These are phyloP conservation scores for Oryzias woworae DNA, from an alignment of 2,113 vertebrate species.

Conservation along the genomic window DNA sequence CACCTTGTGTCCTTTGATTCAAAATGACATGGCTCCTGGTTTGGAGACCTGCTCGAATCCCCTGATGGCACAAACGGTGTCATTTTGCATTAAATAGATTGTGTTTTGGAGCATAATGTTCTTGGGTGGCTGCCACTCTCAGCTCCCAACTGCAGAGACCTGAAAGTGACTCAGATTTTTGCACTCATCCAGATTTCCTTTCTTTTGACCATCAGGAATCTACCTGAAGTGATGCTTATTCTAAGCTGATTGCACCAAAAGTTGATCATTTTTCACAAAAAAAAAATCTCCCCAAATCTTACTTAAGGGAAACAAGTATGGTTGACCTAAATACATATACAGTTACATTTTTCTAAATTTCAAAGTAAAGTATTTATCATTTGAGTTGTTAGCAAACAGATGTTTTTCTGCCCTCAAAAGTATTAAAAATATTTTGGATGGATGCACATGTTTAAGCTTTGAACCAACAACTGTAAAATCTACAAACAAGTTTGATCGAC, in stretches of 20 bases:
- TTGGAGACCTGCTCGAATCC: conserved; percentile 54
- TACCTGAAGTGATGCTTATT: background rate
- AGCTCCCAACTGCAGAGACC: conserved; percentile 1
- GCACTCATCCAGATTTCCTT: background rate
- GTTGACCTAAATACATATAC: background rate
- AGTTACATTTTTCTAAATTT: background rate
- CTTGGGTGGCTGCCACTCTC: conserved; percentile 40
- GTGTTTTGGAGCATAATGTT: conserved; percentile 70
- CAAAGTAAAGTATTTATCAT: no score
- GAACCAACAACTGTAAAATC: no score
- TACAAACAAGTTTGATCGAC: no score
- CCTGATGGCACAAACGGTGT: conserved; percentile 57
- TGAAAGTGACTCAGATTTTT: background rate
- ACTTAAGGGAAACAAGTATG: background rate
- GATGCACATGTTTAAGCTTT: no score
- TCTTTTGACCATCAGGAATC: background rate
- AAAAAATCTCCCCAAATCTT: no score
- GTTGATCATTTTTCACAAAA: no score
- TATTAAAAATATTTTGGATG: no score
- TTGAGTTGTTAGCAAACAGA: no score
- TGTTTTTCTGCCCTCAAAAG: no score
- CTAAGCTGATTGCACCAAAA: background rate
- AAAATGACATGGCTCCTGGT: conserved; percentile 58
- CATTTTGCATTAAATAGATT: conserved; percentile 63
- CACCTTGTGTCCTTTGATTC: conserved; percentile 60